Evolutionary conservation across 2,113 vertebrate genomes (phyloP).

Genomic region (Platysteira castanea): DNA sequence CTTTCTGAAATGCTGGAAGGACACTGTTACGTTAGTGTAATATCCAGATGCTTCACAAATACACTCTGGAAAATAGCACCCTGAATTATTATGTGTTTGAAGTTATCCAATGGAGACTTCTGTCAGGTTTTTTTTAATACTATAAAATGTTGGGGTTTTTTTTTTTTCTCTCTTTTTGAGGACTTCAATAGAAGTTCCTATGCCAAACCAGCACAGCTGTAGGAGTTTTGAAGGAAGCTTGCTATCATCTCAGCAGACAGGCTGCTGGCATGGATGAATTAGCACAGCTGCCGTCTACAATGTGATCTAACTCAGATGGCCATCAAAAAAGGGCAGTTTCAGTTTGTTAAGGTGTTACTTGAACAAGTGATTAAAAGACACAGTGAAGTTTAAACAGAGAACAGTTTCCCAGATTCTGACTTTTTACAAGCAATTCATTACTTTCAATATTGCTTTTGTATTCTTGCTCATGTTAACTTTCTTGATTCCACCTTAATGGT

Average conservation of each 20-base stretch:
- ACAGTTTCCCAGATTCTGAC: not conserved
- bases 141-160: not conserved
- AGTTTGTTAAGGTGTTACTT: not conserved
- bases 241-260: not conserved
- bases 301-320: not conserved
- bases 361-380: not conserved
- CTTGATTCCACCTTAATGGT: slow-evolving; percentile 32
- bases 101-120: not conserved
- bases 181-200: not conserved
- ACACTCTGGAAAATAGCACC: not conserved
- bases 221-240: not conserved
- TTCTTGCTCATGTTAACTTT: not conserved
- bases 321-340: not conserved
- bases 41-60: not conserved
- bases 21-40: not conserved
- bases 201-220: not conserved
- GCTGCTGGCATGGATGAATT: slow-evolving; percentile 18
- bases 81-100: not conserved
- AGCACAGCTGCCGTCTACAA: not conserved
- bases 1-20: not conserved
- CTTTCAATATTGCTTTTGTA: not conserved
- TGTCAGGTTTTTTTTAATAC: not conserved
- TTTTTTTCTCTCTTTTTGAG: not conserved
- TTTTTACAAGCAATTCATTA: not conserved
- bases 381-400: not conserved